Evolutionary conservation across 2,888 invertebrate species (phyloP), one percentile per base, ranked within the genome.

Genomic region (Mechanitis messenoides): DNA sequence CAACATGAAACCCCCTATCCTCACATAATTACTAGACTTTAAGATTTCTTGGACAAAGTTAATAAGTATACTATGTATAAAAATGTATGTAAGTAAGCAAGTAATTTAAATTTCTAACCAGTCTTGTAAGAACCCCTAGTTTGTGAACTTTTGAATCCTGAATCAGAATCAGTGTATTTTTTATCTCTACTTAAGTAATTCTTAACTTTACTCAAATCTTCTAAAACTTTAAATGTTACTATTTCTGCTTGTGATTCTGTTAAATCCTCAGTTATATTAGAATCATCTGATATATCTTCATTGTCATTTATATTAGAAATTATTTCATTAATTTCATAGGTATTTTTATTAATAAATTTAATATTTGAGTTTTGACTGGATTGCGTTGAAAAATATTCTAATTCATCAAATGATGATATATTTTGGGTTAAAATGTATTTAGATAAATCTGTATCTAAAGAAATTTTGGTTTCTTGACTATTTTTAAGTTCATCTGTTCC

Each of bases 221-320:
- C 83, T 35, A 88, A 62, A 9, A 86, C 78, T 79, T 88, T 87
- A 53, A 83, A 87, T 0, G 87, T 78, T 3, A 89, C 69, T 2
- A 73, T 64, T 68, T 80, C 77, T 20, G 38, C 54, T 69, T 75
- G 72, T 0, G 69, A 67, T 54, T 72, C 69, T 5, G 68, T 59
- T 11, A 70, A 60, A 53, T 69, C 65, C 45, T 74, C 71, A 35
- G 64, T 59, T 33, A 65, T 60, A 12, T 67, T 66, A 45, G 68
- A 65, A 54, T 45, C 56, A 7, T 50, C 20, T 4, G 45, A 60
- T 45, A 45, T 38, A 28, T 2, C 50, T 35, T 53, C 9, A 35
- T 28, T 55, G n/a, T 55, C 12, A 56, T 50, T 55, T 7, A n/a
- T 53, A 42, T 46, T 60, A 1, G 46, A 20, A 9, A 42, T 35